Evolutionary conservation across 2,797 vertebrate genomes (phyloP).

Genomic region (Eulemur coronatus): DNA sequence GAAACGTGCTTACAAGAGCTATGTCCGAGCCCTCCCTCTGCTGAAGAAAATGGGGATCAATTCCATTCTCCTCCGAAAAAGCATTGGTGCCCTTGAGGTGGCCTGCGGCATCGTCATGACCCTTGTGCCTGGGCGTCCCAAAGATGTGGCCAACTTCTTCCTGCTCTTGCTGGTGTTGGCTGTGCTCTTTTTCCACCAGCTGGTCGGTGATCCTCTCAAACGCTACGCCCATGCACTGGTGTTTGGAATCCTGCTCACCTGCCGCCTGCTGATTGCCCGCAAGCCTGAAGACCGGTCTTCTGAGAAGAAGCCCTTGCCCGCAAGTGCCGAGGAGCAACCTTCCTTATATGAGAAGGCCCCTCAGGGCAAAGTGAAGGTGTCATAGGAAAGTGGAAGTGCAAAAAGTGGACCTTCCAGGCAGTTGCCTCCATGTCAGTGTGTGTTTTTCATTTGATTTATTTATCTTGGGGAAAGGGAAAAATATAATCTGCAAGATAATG

Average conservation of each 20-base stretch:
- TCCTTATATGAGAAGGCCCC: constrained; percentile 87
- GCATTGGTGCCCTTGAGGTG: constrained; percentile 96
- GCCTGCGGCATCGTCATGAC: constrained; percentile 96
- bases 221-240: constrained; percentile 98
- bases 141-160: constrained; percentile 98
- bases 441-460: constrained; percentile 78
- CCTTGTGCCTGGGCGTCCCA: constrained; percentile 95
- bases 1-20: constrained; percentile 99
- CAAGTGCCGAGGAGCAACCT: constrained; percentile 80
- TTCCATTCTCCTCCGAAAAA: constrained; percentile 97
- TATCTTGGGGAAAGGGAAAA: constrained; percentile 77
- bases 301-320: constrained; percentile 82
- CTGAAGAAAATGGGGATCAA: constrained; percentile 97
- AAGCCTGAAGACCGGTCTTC: constrained; percentile 94
- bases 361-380: constrained; percentile 97
- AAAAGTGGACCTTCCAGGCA: constrained; percentile 80
- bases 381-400: constrained; percentile 83
- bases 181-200: constrained; percentile 98
- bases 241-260: constrained; percentile 98
- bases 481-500: constrained; percentile 55
- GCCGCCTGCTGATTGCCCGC: constrained; percentile 96
- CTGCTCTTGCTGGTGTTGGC: constrained; percentile 96
- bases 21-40: constrained; percentile 95
- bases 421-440: constrained; percentile 74
- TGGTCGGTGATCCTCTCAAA: constrained; percentile 97